Evolutionary conservation across 2,888 invertebrate species (phyloP), one percentile per base, ranked within the genome.

Genomic region (Timema podura): DNA sequence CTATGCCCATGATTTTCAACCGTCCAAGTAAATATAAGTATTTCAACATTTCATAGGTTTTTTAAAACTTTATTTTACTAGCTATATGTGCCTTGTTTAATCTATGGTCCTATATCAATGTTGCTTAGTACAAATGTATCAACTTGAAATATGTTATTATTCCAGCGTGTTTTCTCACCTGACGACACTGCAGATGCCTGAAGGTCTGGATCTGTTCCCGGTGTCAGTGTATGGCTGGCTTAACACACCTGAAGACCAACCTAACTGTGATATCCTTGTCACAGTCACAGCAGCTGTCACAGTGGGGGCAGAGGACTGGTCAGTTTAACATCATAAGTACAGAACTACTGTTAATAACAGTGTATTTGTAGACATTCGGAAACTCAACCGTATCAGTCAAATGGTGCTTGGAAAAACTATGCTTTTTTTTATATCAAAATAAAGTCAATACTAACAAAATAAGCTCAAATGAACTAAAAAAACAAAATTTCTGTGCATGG

Each of bases 261-360:
- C 82, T 8, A 85, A 85, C 75, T 81, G 85, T 74, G 87, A 87
- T 71, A 85, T 93, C 68, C 82, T 85, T 16, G 84, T 85, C 66
- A 88, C 88, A 1, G 79, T 93, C 47, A 84, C 86, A 67, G 89
- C 89, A 76, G 92, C 93, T 0, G 88, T 91, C 5, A 83, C 85
- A 57, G 89, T 90, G 77, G 91, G 93, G 2, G 91, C 91, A 0
- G 85, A 85, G 0, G 92, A 93, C 81, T 92, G 92, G 93, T 83
- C 77, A 75, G 76, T 73, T 44, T 59, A 48, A 66, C 11, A 51
- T 64, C n/a, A 30, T 30, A 30, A 30, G 30, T 30, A 30, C 30
- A 30, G 30, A 30, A 30, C 30, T 30, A 30, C 30, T 30, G 30
- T 30, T 30, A 30, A 30, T 30, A 30, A 30, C 3, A 30, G 30